Percentiles rank a stretch among this genome's conserved stretches.
phyloP scores from a whole-genome alignment of 1,140 invertebrate species.

The Mycetomoellerius zeteki region DNA sequence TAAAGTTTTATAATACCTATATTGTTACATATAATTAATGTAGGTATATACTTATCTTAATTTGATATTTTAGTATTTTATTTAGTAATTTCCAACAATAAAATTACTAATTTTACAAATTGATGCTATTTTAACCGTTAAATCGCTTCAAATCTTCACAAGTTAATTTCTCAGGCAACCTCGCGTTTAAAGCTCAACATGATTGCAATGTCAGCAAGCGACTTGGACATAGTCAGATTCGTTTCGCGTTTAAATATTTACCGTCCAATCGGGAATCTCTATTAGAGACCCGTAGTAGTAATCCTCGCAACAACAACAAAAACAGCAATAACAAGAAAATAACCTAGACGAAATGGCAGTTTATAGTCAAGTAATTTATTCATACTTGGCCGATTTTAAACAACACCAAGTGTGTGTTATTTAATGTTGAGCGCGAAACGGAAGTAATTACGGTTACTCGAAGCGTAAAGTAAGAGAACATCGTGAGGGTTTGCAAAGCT shows the following conservation, averaged over 20 bases:
- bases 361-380: constrained; percentile 13
- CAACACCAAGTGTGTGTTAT: constrained; percentile 57
- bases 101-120: constrained; percentile 6
- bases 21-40: neutral
- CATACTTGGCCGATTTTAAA: constrained; percentile 33
- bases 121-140: neutral
- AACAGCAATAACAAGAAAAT: constrained; percentile 40
- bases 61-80: neutral
- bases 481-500: constrained; percentile 31
- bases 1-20: neutral
- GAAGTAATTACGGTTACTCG: constrained; percentile 57
- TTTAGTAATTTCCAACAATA: neutral
- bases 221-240: constrained; percentile 41
- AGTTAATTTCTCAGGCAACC: constrained; percentile 38
- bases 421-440: constrained; percentile 54
- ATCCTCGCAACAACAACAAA: constrained; percentile 27
- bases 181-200: constrained; percentile 24
- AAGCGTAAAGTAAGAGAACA: constrained; percentile 48
- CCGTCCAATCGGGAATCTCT: constrained; percentile 30
- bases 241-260: constrained; percentile 63
- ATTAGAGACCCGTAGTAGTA: neutral
- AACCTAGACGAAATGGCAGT: neutral
- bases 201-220: constrained; percentile 35
- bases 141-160: neutral
- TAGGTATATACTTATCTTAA: neutral